Conservation (phyloP, 1,140 invertebrate species). For the Oncopodura yosiiana region DNA sequence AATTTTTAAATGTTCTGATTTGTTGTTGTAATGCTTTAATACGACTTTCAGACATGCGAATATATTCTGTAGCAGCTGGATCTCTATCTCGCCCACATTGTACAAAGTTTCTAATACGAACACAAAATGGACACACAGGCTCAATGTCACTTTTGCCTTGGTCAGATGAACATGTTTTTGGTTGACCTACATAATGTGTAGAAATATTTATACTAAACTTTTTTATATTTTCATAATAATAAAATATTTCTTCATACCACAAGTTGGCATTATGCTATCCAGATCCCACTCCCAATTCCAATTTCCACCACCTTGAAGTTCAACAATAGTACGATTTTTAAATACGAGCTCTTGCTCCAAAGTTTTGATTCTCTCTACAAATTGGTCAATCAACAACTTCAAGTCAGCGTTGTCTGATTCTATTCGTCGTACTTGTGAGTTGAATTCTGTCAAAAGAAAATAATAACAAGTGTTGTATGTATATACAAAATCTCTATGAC, state of each 20-base stretch:
- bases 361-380: constrained; percentile 20
- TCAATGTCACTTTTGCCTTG: constrained; percentile 7
- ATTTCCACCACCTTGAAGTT: constrained; percentile 7
- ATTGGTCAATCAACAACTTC: constrained; percentile 26
- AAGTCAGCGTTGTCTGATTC: constrained; percentile 30
- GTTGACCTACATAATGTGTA: background rate
- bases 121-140: constrained; percentile 25
- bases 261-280: background rate
- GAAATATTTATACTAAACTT: background rate
- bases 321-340: constrained; percentile 20
- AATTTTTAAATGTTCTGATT: constrained; percentile 13
- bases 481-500: background rate
- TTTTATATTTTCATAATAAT: background rate
- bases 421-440: constrained; percentile 7
- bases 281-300: constrained; percentile 13
- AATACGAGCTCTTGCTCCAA: constrained; percentile 12
- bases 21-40: constrained; percentile 32
- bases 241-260: constrained; percentile 9
- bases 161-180: background rate
- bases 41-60: constrained; percentile 28
- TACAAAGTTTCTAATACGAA: constrained; percentile 25
- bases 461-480: background rate
- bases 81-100: constrained; percentile 16
- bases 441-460: constrained; percentile 1
- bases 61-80: constrained; percentile 25